Evolutionary conservation across 2,888 invertebrate genomes (phyloP), one percentile per base, ranked within the genome.

Genomic region (Thymelicus lineola): DNA sequence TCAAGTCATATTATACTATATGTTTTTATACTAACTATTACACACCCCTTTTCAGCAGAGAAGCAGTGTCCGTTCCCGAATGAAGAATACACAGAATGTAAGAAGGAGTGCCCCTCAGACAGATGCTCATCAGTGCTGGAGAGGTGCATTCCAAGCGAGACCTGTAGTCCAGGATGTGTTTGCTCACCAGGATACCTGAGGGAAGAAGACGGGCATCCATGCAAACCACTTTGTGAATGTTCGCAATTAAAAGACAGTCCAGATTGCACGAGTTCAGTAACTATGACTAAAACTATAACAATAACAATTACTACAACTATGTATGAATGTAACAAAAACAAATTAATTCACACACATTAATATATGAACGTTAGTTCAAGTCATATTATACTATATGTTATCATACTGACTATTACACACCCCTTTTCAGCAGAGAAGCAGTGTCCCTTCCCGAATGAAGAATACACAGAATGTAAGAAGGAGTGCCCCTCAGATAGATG

Each of bases 151-250:
- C 72, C 64, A 2, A 55, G 66, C 3, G 73, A 72, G 6, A 66
- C 50, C 12, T 77, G 75, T 45, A 48, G 58, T 9, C 70, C 76
- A 3, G 80, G 81, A 0, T 86, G 84, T 59, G 61, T 74, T 0
- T 87, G 86, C 66, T 72, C 77, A 14, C 17, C 76, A 5, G 82
- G 82, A 0, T 86, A 74, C 66, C 59, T 80, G 1, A 76, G 85
- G 69, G 15, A 66, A 9, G 5, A 15, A 12, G 50, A 62, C 1
- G 75, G 73, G 1, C 66, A 75, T 9, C 70, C 75, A 0, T 86
- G 86, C 62, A 72, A 80, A 20, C 80, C 79, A 0, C 73, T 72
- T n/a, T 75, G 78, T n/a, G n/a, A 77, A 7, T 82, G 82, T 65
- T 75, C 76, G 1, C 46, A 80, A 71, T 20, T 75, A 66, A 6